Base-by-base conservation (phyloP, 2,113 vertebrate genomes). In the Hirundichthys speculiger region DNA sequence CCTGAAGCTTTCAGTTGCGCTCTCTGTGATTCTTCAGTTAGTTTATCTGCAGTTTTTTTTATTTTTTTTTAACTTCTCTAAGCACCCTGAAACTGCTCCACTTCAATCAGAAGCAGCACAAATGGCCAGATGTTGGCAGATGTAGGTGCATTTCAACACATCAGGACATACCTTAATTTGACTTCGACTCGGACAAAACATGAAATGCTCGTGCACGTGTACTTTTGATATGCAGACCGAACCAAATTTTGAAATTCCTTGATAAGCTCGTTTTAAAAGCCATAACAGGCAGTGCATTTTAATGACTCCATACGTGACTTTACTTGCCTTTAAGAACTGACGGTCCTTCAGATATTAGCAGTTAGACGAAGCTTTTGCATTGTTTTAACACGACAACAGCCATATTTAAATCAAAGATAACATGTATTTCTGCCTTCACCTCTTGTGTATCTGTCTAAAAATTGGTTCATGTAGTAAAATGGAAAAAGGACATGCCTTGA, bases 251-350 rank as follows among this genome's bases (percentile, higher is more conserved):
- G 30, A 34, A 34, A 34, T 34, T 34, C 30, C 30, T 34, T 10
- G 6, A 34, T 34, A 34, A 34, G 70, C 48, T 64, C 15, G 46
- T 73, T 55, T 43, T 51, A 64, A 61, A 82, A 84, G 77, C 79
- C 69, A 78, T 73, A 81, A 62, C 2, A 21, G n/a, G 13, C 4
- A 8, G 1, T 18, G 10, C 19, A 46, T 68, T 58, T 41, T 18
- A 40, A 20, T 3, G n/a, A 58, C 49, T 56, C 14, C 18, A 22
- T 39, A 25, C 13, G 16, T 45, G 21, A 12, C 18, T 59, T 21
- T n/a, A 3, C 14, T 49, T 48, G 57, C n/a, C 34, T 63, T 50
- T 40, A 49, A 46, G 18, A 47, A 21, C 10, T 80, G 30, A 10
- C 24, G 45, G 43, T 74, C 53, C 49, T 41, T 69, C 9, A 71